Conservation (phyloP, 2,797 vertebrate genomes). For the Ciconia nigra region DNA sequence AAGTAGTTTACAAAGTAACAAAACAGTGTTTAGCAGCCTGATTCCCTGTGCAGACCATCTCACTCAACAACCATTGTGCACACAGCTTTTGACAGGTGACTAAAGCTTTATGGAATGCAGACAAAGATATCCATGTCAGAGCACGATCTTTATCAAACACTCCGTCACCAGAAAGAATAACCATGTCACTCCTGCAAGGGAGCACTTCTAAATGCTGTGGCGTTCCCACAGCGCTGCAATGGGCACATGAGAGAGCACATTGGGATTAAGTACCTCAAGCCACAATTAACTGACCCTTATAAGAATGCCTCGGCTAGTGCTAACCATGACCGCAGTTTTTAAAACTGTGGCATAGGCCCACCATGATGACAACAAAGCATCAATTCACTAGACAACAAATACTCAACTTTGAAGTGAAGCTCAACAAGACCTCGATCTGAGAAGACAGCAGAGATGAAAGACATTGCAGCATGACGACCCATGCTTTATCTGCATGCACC, state of each 20-base stretch:
- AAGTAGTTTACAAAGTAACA: background rate
- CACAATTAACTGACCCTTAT: background rate
- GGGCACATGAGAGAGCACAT: accelerated
- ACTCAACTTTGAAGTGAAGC: background rate
- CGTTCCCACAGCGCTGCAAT: background rate
- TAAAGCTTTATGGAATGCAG: background rate
- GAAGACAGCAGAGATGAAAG: background rate
- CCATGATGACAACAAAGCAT: background rate
- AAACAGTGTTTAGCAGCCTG: background rate
- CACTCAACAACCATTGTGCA: background rate
- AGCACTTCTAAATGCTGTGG: accelerated
- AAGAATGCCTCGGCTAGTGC: background rate
- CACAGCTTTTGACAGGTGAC: background rate
- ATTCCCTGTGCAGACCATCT: background rate
- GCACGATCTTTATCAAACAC: background rate
- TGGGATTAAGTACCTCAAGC: background rate
- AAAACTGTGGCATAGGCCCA: background rate
- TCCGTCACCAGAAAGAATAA: background rate
- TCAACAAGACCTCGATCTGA: background rate
- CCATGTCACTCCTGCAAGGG: background rate
- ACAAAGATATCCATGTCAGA: background rate
- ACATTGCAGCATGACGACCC: accelerated
- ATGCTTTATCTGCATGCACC: background rate
- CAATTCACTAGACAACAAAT: background rate
- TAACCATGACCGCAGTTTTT: background rate